These are phyloP conservation scores for Gryllus longicercus DNA, from an alignment of 2,888 invertebrate species.

Conservation along the genomic window DNA sequence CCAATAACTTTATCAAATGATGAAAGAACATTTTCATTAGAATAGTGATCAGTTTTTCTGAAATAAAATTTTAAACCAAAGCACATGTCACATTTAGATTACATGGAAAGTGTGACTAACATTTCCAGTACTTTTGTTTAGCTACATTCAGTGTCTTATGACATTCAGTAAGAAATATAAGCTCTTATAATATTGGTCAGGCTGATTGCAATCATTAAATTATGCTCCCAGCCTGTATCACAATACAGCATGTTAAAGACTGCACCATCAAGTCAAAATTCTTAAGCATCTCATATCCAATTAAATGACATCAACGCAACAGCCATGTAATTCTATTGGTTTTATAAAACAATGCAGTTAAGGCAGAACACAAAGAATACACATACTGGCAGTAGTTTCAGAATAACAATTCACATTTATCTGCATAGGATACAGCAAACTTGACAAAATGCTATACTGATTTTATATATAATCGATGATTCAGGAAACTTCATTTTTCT, in stretches of 20 bases:
- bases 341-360: background rate
- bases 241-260: conserved; percentile 2
- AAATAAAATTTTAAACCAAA: background rate
- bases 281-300: background rate
- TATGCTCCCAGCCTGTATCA: conserved; percentile 6
- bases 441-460: background rate
- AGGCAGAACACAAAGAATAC: background rate
- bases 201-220: background rate
- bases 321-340: background rate
- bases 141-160: background rate
- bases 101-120: background rate
- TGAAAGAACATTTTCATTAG: background rate
- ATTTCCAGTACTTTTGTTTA: background rate
- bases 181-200: conserved; percentile 17
- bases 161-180: conserved; percentile 2
- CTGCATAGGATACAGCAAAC: background rate
- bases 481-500: background rate
- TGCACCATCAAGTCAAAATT: conserved; percentile 1
- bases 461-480: background rate
- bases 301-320: background rate
- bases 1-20: background rate
- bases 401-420: background rate
- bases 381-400: conserved; percentile 1
- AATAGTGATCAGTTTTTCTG: background rate
- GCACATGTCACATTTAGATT: background rate